These are phyloP conservation scores for Dexiosoma caninum DNA, from an alignment of 2,888 invertebrate genomes.

Conservation along the genomic window DNA sequence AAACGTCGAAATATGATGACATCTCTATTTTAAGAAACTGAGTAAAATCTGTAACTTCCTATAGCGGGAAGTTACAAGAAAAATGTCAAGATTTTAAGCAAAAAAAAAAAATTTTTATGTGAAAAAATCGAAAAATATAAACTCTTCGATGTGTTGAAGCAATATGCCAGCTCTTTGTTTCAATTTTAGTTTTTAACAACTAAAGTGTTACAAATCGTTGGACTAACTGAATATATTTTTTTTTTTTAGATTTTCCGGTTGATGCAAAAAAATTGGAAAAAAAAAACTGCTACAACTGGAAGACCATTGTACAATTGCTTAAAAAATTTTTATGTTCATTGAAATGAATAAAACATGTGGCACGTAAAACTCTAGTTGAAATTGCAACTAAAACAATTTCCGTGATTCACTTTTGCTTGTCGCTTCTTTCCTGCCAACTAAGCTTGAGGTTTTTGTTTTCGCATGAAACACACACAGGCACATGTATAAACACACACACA, in stretches of 20 bases:
- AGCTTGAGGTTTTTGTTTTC: slow-evolving; percentile 33
- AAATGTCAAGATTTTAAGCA: no score
- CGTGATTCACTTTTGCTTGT: slow-evolving; percentile 62
- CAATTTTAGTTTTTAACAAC: no score
- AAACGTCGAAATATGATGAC: no score
- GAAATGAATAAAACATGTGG: slow-evolving; percentile 53
- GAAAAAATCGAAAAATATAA: no score
- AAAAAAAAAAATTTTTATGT: no score
- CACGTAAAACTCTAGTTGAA: slow-evolving; percentile 64
- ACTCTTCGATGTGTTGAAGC: no score
- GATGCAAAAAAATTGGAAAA: background rate
- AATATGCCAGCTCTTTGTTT: no score
- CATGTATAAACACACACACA: background rate
- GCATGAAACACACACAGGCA: background rate
- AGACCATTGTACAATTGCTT: slow-evolving; percentile 6
- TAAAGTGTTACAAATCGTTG: background rate
- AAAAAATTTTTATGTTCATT: slow-evolving; percentile 31
- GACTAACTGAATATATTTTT: background rate
- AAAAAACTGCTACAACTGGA: background rate
- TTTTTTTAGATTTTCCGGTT: background rate
- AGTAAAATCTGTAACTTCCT: no score
- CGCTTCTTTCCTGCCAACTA: slow-evolving; percentile 58
- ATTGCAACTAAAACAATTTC: slow-evolving; percentile 66
- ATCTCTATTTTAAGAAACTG: no score
- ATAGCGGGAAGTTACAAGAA: no score